Evolutionary conservation across 1,140 invertebrate genomes (phyloP).

Genomic region (Zaprionus capensis): DNA sequence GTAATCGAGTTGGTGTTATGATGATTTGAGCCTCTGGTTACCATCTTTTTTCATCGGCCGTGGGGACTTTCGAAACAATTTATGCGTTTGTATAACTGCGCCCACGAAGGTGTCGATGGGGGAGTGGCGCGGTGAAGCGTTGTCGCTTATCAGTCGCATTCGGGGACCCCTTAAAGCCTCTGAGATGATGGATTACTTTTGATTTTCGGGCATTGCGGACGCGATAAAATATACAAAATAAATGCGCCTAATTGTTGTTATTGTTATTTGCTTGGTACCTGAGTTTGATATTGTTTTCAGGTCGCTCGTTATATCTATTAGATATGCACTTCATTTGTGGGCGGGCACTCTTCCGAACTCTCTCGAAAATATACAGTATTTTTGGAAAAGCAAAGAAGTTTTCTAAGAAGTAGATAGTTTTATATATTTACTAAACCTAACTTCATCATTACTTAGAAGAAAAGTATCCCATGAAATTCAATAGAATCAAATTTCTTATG

Average conservation of each 20-base stretch:
- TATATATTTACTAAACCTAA: neutral
- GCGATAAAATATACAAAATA: conserved; percentile 70
- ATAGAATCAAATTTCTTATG: neutral
- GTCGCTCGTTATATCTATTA: conserved; percentile 51
- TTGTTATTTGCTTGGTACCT: conserved; percentile 65
- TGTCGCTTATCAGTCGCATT: conserved; percentile 65
- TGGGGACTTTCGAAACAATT: conserved; percentile 68
- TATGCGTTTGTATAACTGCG: conserved; percentile 67
- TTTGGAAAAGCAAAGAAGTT: neutral
- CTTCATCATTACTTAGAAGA: neutral
- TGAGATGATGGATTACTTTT: conserved; percentile 80
- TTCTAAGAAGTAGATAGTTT: neutral
- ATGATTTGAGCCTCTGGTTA: conserved; percentile 49
- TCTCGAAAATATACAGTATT: neutral
- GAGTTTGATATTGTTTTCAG: conserved; percentile 61
- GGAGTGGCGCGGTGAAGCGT: conserved; percentile 14
- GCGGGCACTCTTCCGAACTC: neutral
- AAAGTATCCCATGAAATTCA: neutral
- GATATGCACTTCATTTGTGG: conserved; percentile 22
- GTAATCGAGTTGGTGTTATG: conserved; percentile 72
- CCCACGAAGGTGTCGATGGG: conserved; percentile 10
- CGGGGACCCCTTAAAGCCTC: conserved; percentile 72
- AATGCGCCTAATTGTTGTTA: conserved; percentile 66
- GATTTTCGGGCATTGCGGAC: conserved; percentile 72
- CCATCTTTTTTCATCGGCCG: conserved; percentile 19